phyloP scores from a whole-genome alignment of 2,113 vertebrate genomes.

The Alethe castanea region DNA sequence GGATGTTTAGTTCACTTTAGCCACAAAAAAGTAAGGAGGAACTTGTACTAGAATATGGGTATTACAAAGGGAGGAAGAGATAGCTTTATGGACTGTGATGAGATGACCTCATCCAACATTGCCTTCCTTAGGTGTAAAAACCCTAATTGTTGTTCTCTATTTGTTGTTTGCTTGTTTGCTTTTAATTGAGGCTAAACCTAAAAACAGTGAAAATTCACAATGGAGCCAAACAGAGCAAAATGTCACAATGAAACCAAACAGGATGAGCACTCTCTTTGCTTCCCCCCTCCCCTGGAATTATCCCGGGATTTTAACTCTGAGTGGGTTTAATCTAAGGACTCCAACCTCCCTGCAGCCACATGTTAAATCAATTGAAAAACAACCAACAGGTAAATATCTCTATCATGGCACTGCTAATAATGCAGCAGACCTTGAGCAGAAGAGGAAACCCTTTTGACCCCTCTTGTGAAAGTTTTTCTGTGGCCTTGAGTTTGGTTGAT shows the following conservation, averaged over 20 bases:
- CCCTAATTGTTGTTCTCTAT: background rate
- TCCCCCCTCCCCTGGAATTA: background rate
- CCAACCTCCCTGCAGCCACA: constrained; percentile 29
- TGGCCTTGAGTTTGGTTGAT: background rate
- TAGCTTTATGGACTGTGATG: constrained; percentile 59
- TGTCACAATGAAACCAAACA: background rate
- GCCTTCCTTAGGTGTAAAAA: constrained; percentile 49
- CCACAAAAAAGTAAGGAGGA: constrained; percentile 8
- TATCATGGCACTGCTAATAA: constrained; percentile 56
- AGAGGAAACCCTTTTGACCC: constrained; percentile 61
- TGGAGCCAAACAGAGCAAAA: background rate
- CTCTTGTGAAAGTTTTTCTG: constrained; percentile 42
- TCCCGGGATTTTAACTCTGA: background rate
- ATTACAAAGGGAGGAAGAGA: constrained; percentile 49
- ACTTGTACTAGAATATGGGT: constrained; percentile 23
- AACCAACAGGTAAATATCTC: constrained; percentile 68
- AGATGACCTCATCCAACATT: constrained; percentile 52
- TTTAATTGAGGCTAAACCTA: background rate
- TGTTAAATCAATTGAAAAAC: constrained; percentile 65
- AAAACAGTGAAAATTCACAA: background rate
- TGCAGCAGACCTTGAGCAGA: constrained; percentile 28
- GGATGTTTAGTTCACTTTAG: constrained; percentile 14
- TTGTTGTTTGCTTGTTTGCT: background rate
- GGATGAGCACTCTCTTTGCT: background rate
- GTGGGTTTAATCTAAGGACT: constrained; percentile 15